Evolutionary conservation across 2,888 invertebrate species (phyloP).

Genomic region (Melieria picta): DNA sequence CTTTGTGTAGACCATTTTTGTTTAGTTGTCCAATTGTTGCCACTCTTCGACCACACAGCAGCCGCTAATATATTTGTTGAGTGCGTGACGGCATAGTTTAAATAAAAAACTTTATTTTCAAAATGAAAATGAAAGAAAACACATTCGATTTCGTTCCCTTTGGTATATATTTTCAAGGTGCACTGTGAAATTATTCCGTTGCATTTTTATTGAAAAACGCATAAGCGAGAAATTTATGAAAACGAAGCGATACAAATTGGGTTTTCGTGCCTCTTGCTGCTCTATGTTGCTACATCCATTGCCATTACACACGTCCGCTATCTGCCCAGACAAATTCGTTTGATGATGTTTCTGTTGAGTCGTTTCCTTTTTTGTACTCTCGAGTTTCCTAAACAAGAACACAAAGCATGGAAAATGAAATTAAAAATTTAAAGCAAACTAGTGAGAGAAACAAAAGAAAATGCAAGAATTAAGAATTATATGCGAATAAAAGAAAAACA

Average conservation of each 20-base stretch:
- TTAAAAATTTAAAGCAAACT: slow-evolving; percentile 32
- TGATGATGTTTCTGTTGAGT: slow-evolving; percentile 56
- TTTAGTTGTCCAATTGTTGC: no score
- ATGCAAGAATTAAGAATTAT: slow-evolving; percentile 53
- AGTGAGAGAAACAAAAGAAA: slow-evolving; percentile 25
- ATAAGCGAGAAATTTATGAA: background rate
- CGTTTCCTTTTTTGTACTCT: slow-evolving; percentile 52
- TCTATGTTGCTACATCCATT: slow-evolving; percentile 16
- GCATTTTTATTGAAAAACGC: background rate
- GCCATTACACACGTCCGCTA: background rate
- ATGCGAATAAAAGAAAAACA: slow-evolving; percentile 49
- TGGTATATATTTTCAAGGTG: background rate
- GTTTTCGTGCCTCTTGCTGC: slow-evolving; percentile 46
- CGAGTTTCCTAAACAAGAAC: slow-evolving; percentile 56
- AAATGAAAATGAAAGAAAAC: slow-evolving; percentile 5
- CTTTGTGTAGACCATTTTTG: no score
- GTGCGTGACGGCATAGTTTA: no score
- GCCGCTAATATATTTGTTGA: no score
- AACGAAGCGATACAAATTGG: background rate
- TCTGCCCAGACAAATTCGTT: slow-evolving; percentile 32
- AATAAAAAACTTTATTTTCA: background rate
- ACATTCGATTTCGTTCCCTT: background rate
- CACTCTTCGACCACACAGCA: no score
- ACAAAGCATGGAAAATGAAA: slow-evolving; percentile 38
- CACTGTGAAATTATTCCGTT: background rate